A percentile compares a stretch with the other conserved stretches of the same genome.
Evolutionary conservation across 2,113 vertebrate genomes (phyloP).

Genomic region (Phylloscopus whistleri): DNA sequence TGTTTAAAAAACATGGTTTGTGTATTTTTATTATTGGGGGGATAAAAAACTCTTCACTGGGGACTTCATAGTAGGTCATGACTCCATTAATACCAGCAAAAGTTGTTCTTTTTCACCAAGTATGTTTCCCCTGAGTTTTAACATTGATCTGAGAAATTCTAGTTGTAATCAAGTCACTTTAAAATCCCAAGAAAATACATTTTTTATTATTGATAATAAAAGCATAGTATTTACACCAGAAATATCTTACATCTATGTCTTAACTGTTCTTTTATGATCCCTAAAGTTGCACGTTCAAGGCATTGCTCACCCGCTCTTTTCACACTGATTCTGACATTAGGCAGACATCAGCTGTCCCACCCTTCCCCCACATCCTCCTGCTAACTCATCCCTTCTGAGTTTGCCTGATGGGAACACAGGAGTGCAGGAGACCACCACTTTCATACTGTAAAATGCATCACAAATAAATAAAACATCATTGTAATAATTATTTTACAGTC

Average conservation of each 20-base stretch:
- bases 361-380: conserved; percentile 45
- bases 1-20: not conserved
- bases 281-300: not conserved
- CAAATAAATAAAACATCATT: conserved; percentile 9
- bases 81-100: not conserved
- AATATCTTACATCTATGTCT: not conserved
- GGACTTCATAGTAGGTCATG: not conserved
- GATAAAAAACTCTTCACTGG: not conserved
- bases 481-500: not conserved
- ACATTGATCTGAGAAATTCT: not conserved
- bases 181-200: not conserved
- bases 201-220: not conserved
- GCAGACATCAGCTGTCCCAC: not conserved
- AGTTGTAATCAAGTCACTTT: not conserved
- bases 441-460: not conserved
- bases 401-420: conserved; percentile 24
- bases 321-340: not conserved
- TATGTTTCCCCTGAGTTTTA: not conserved
- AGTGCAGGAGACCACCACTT: conserved; percentile 14
- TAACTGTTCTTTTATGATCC: not conserved
- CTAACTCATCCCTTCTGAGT: conserved; percentile 67
- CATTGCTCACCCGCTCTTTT: too few relatives aligned
- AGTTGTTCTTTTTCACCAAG: not conserved
- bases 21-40: not conserved
- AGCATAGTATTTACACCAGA: not conserved